Base-by-base conservation (phyloP, 1,140 invertebrate species). In the Drosophila sproati region DNA sequence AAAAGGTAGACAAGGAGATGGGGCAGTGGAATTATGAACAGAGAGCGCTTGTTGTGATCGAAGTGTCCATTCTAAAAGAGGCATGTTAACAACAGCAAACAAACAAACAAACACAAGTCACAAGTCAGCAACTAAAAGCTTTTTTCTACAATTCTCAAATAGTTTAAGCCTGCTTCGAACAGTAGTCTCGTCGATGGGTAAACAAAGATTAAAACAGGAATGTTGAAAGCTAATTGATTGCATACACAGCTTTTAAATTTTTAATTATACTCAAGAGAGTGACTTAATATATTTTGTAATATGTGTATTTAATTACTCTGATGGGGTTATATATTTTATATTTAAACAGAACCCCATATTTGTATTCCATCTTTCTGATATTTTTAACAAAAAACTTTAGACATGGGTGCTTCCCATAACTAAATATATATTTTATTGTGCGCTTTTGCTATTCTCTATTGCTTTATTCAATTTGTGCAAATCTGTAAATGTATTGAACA, bases 401-500 rank as follows among this genome's bases (percentile, higher is more conserved):
- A 47, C 6, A 4, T 3, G 41, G 41, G 28, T 41, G 8, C 2
- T 39, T 31, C 7, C 29, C 31, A 2, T 50, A 35, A 43, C 51
- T 37, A 20, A 41, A 10, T 41, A 41, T 41, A 43, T n/a, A 43
- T 43, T 43, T 54, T 50, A 20, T 4, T 41, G 35, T 51, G 41
- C 35, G 37, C 32, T 52, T 56, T 60, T 20, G 5, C 31, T 34
- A 66, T 31, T 32, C 8, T 31, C 34, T 37, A 57, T 73, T 52
- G 45, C 37, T 68, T 63, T 60, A 78, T 69, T 73, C 57, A 73
- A 63, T 63, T 55, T 78, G 32, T 35, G 45, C 62, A 56, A 57
- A 60, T 54, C 59, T 45, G 10, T 35, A 35, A 6, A 35, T 52
- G 20, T 48, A 56, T 10, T 34, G 6, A 28, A 12, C 6, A 5